Percentiles rank a stretch among this genome's conserved stretches.
Evolutionary conservation across 2,888 invertebrate genomes (phyloP).

Genomic region (Erynnis tages): DNA sequence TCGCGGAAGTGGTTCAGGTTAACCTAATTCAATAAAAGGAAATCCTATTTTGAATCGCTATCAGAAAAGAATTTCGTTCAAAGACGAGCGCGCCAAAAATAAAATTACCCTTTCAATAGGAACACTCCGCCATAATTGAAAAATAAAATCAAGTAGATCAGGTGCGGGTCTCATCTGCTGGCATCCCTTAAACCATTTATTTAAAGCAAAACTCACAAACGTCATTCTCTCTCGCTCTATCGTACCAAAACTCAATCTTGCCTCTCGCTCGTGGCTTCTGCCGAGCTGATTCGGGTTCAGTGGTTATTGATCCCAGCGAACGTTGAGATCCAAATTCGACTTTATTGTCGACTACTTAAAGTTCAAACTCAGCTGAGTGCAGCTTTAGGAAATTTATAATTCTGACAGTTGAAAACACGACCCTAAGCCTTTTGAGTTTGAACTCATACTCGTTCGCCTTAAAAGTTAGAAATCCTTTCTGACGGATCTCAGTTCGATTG

Average conservation of each 20-base stretch:
- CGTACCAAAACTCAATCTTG: conserved; percentile 39
- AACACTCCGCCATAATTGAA: conserved; percentile 51
- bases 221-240: conserved; percentile 48
- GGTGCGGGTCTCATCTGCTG: conserved; percentile 66
- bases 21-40: background rate
- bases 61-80: conserved; percentile 16
- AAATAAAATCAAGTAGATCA: conserved; percentile 74
- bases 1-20: too few relatives aligned
- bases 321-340: conserved; percentile 43
- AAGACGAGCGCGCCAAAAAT: conserved; percentile 24
- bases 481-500: conserved; percentile 38
- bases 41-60: conserved; percentile 13
- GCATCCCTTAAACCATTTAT: conserved; percentile 57
- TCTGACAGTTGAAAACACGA: conserved; percentile 56
- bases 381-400: conserved; percentile 38
- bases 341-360: conserved; percentile 38
- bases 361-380: conserved; percentile 38
- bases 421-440: conserved; percentile 65
- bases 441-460: conserved; percentile 66
- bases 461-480: conserved; percentile 67
- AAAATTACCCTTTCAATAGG: conserved; percentile 38
- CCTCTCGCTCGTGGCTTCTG: conserved; percentile 63
- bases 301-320: conserved; percentile 70
- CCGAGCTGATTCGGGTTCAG: conserved; percentile 69
- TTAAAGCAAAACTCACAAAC: conserved; percentile 48